phyloP scores from a whole-genome alignment of 2,888 invertebrate species.

The Brachynemurus nebulosus region DNA sequence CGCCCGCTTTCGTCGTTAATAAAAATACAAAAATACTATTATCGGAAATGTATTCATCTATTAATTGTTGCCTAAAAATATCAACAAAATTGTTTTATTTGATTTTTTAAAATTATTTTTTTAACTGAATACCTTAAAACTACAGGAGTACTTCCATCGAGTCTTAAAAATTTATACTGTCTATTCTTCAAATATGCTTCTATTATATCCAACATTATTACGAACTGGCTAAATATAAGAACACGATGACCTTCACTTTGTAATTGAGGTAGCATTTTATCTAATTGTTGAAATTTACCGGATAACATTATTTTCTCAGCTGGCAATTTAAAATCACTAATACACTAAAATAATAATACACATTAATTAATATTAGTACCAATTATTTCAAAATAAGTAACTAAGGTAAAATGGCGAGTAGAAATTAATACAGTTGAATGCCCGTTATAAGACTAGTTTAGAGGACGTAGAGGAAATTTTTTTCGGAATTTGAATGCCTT shows the following conservation, averaged over 20 bases:
- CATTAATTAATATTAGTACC: not conserved
- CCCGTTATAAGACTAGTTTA: too few relatives aligned
- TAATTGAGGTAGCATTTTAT: slow-evolving; percentile 58
- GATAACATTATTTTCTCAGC: slow-evolving; percentile 61
- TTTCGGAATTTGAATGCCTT: too few relatives aligned
- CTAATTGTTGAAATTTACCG: slow-evolving; percentile 75
- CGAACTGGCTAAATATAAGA: slow-evolving; percentile 92
- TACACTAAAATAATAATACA: slow-evolving; percentile 34
- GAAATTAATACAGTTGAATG: too few relatives aligned
- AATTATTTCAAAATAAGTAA: too few relatives aligned
- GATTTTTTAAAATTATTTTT: slow-evolving; percentile 1
- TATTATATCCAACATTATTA: slow-evolving; percentile 85
- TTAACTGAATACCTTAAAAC: slow-evolving; percentile 42
- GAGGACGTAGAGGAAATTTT: too few relatives aligned
- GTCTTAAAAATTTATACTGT: slow-evolving; percentile 57
- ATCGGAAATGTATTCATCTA: slow-evolving; percentile 76
- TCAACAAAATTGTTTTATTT: not conserved
- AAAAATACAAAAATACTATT: slow-evolving; percentile 75
- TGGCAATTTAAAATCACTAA: slow-evolving; percentile 47
- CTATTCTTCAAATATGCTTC: slow-evolving; percentile 73
- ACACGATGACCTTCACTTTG: slow-evolving; percentile 67
- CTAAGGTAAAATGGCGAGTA: too few relatives aligned
- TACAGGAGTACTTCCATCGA: slow-evolving; percentile 86
- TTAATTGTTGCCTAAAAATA: slow-evolving; percentile 65
- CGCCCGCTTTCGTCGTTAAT: slow-evolving; percentile 86